These are phyloP conservation scores for Brachionus rubens DNA, from an alignment of 1,140 invertebrate species.

Conservation along the genomic window DNA sequence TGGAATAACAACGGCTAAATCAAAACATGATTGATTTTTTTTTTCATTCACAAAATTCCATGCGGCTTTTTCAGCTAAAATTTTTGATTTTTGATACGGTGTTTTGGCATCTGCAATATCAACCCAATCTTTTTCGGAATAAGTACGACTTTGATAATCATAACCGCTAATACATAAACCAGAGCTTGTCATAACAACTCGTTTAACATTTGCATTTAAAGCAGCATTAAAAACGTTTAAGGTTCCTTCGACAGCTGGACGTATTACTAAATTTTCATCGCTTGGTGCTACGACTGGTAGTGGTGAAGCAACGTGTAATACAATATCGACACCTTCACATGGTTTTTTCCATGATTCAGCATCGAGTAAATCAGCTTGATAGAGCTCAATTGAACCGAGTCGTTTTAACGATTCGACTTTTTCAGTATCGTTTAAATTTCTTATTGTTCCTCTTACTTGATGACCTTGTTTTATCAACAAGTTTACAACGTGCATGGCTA, in stretches of 20 bases:
- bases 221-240: slow-evolving; percentile 63
- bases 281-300: slow-evolving; percentile 58
- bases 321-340: slow-evolving; percentile 48
- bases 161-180: slow-evolving; percentile 63
- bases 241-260: slow-evolving; percentile 65
- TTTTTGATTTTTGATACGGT: slow-evolving; percentile 63
- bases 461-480: slow-evolving; percentile 13
- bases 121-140: slow-evolving; percentile 64
- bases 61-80: slow-evolving; percentile 64
- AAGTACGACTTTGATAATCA: slow-evolving; percentile 53
- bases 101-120: slow-evolving; percentile 51
- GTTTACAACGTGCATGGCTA: slow-evolving; percentile 29
- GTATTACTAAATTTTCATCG: slow-evolving; percentile 61
- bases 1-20: slow-evolving; percentile 64
- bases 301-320: slow-evolving; percentile 66
- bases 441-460: slow-evolving; percentile 8
- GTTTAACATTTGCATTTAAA: slow-evolving; percentile 60
- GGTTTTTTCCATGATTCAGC: slow-evolving; percentile 16
- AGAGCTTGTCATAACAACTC: slow-evolving; percentile 66
- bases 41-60: slow-evolving; percentile 64
- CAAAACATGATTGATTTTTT: slow-evolving; percentile 55
- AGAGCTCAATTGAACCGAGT: not conserved
- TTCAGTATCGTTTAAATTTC: slow-evolving; percentile 4
- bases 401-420: slow-evolving; percentile 13
- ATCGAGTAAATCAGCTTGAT: slow-evolving; percentile 28